phyloP scores from a whole-genome alignment of 2,113 vertebrate species.

The Campylorhamphus procurvoides region DNA sequence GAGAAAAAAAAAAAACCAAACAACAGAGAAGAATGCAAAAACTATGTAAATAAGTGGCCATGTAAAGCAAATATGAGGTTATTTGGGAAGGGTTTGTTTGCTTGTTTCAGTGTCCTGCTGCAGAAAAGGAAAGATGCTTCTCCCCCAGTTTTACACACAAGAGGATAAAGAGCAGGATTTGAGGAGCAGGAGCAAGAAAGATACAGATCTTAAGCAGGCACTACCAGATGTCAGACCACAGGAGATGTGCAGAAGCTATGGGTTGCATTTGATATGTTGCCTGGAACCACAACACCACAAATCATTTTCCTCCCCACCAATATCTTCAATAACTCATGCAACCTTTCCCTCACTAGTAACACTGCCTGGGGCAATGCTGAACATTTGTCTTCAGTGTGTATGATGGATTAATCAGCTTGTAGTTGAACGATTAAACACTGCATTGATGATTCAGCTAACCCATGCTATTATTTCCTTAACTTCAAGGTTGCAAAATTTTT shows the following conservation, averaged over 20 bases:
- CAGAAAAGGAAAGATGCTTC: not conserved
- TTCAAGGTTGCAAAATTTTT: not conserved
- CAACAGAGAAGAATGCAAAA: not conserved
- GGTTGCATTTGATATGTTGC: not conserved
- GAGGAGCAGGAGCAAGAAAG: not conserved
- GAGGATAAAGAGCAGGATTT: not conserved
- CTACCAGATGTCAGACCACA: not conserved
- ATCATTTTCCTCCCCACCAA: not conserved
- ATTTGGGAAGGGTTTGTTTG: not conserved
- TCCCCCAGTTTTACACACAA: not conserved
- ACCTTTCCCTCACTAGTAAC: not conserved
- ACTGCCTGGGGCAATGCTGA: not conserved
- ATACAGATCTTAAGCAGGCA: not conserved
- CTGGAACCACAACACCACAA: not conserved
- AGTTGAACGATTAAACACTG: not conserved
- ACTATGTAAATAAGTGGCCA: not conserved
- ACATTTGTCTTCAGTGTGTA: not conserved
- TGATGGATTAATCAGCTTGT: not conserved
- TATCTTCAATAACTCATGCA: not conserved
- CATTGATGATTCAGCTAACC: not conserved
- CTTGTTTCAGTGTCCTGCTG: not conserved
- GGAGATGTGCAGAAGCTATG: not conserved
- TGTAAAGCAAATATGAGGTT: not conserved
- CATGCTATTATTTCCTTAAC: not conserved
- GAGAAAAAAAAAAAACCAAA: not conserved